A percentile compares a stretch with the other conserved stretches of the same genome.
These are phyloP conservation scores for Pachycephala philippinensis DNA, from an alignment of 2,113 vertebrate species.

Conservation along the genomic window DNA sequence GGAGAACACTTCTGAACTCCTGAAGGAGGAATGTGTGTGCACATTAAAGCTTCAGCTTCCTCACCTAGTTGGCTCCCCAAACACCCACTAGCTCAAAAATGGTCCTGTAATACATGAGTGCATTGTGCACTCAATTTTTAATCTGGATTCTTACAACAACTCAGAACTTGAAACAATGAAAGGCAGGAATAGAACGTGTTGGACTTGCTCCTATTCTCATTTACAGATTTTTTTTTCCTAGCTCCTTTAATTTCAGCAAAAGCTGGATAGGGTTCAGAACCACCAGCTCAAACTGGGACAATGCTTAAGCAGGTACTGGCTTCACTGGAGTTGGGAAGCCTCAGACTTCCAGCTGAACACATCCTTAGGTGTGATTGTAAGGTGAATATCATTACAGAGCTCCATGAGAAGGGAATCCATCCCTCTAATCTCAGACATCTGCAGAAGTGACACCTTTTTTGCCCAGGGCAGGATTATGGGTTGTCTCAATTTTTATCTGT, in stretches of 20 bases:
- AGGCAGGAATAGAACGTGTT: not conserved
- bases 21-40: not conserved
- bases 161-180: not conserved
- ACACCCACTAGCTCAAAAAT: not conserved
- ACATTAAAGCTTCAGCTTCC: not conserved
- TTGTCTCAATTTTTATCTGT: conserved; percentile 15
- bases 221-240: not conserved
- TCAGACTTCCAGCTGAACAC: not conserved
- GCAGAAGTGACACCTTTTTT: not conserved
- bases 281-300: not conserved
- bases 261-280: not conserved
- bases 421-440: not conserved
- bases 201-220: not conserved
- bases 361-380: not conserved
- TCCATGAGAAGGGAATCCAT: not conserved
- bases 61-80: not conserved
- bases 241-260: not conserved
- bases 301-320: not conserved
- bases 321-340: not conserved
- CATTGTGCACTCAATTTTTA: not conserved
- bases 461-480: not conserved
- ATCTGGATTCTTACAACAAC: not conserved
- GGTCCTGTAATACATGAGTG: not conserved
- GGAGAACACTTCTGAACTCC: not conserved
- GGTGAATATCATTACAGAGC: not conserved